A percentile compares a stretch with the other conserved stretches of the same genome.
Conservation (phyloP, 2,888 invertebrate genomes). For the Campoplex nolae region DNA sequence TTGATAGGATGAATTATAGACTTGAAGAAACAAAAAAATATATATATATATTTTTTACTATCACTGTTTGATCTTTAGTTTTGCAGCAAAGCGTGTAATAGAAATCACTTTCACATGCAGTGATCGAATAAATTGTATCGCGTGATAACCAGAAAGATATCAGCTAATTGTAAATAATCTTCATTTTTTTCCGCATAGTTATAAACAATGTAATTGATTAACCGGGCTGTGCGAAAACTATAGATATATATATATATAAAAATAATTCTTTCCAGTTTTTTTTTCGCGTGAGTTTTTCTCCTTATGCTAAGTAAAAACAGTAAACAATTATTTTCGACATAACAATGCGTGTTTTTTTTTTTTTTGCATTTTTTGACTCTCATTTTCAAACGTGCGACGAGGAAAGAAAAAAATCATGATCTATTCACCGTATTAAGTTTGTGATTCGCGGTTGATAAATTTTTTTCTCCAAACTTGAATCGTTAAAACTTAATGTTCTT, state of each 20-base stretch:
- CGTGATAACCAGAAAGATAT: slow-evolving; percentile 12
- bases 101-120: slow-evolving; percentile 27
- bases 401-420: slow-evolving; percentile 20
- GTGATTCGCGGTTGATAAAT: slow-evolving; percentile 29
- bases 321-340: not conserved
- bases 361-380: slow-evolving; percentile 17
- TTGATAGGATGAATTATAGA: slow-evolving; percentile 46
- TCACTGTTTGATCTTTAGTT: slow-evolving; percentile 50
- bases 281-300: slow-evolving; percentile 30
- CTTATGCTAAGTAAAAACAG: not conserved
- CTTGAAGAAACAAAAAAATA: slow-evolving; percentile 46
- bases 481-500: slow-evolving; percentile 28
- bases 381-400: slow-evolving; percentile 24
- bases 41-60: not conserved
- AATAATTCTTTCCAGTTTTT: slow-evolving; percentile 22
- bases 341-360: slow-evolving; percentile 5
- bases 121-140: slow-evolving; percentile 17
- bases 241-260: slow-evolving; percentile 18
- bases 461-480: slow-evolving; percentile 28
- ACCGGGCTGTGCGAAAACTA: slow-evolving; percentile 66
- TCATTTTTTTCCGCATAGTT: slow-evolving; percentile 45
- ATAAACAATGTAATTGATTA: slow-evolving; percentile 58
- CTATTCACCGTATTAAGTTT: slow-evolving; percentile 20
- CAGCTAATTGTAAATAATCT: slow-evolving; percentile 58
- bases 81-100: slow-evolving; percentile 38